These are phyloP conservation scores for Ormyrus nitidulus DNA, from an alignment of 2,888 invertebrate species.

Conservation along the genomic window DNA sequence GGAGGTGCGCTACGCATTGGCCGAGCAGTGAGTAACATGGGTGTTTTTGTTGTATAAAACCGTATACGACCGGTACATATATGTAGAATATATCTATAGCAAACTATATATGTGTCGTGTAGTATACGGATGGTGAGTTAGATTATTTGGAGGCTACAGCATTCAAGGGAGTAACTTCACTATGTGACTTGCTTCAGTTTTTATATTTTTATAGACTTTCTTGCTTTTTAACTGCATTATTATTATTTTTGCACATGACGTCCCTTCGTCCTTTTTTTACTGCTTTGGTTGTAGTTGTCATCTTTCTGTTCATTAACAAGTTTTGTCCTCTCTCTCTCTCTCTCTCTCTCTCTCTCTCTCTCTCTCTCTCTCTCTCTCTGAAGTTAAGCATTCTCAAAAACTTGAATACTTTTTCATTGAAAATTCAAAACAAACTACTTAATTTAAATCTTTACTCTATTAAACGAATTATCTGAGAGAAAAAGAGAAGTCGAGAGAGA, in stretches of 20 bases:
- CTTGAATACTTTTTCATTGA: no score
- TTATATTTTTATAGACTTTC: slow-evolving; percentile 4
- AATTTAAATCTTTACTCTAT: no score
- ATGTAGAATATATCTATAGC: slow-evolving; percentile 7
- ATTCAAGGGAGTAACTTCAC: slow-evolving; percentile 64
- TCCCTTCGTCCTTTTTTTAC: slow-evolving; percentile 34
- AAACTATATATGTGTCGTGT: slow-evolving; percentile 50
- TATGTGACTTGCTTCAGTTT: slow-evolving; percentile 46
- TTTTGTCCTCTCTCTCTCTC: slow-evolving; percentile 17
- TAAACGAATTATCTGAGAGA: neutral
- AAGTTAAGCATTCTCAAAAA: no score
- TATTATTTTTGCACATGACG: slow-evolving; percentile 27
- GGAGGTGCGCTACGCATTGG: slow-evolving; percentile 70
- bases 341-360: slow-evolving; percentile 27
- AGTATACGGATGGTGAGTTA: slow-evolving; percentile 63
- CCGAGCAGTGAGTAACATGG: slow-evolving; percentile 66
- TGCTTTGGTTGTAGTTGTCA: slow-evolving; percentile 41
- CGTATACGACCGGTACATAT: slow-evolving; percentile 60
- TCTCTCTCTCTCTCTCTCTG: slow-evolving; percentile 19
- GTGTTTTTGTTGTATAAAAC: slow-evolving; percentile 58
- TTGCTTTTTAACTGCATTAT: neutral
- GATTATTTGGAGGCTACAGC: slow-evolving; percentile 68
- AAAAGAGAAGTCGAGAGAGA: slow-evolving; percentile 25
- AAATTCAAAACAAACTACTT: no score
- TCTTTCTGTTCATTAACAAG: neutral